phyloP scores from a whole-genome alignment of 2,888 invertebrate species.

The Leptopilina myrica region DNA sequence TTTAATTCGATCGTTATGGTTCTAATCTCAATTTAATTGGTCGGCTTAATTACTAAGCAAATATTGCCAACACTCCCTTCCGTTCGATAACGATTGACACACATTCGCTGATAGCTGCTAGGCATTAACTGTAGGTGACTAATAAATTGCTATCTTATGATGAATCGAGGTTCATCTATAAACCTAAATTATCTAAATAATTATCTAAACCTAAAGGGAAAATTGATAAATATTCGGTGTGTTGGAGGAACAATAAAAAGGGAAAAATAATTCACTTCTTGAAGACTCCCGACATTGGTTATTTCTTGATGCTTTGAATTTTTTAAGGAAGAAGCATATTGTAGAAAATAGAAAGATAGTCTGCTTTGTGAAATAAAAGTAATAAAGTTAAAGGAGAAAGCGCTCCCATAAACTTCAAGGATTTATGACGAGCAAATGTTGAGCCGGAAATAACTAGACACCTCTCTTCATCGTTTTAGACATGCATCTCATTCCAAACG shows the following conservation, averaged over 20 bases:
- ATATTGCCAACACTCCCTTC: background rate
- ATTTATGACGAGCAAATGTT: constrained; percentile 31
- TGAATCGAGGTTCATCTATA: no score
- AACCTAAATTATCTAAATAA: no score
- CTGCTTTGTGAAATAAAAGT: background rate
- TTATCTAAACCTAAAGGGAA: no score
- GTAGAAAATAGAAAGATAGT: background rate
- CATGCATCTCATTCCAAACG: constrained; percentile 14
- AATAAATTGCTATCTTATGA: background rate
- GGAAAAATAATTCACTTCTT: no score
- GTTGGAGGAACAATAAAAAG: no score
- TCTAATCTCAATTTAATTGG: background rate
- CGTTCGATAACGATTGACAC: background rate
- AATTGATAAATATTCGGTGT: no score
- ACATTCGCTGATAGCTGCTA: background rate
- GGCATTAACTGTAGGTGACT: background rate
- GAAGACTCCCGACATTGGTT: no score
- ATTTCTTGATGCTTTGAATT: background rate
- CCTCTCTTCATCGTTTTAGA: constrained; percentile 20
- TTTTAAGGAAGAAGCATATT: background rate
- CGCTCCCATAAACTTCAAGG: constrained; percentile 11
- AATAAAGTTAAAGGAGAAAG: constrained; percentile 7
- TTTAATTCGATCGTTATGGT: background rate
- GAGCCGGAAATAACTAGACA: constrained; percentile 27
- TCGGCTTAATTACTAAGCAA: background rate